phyloP scores from a whole-genome alignment of 2,888 invertebrate species.

The Orthosia gothica region DNA sequence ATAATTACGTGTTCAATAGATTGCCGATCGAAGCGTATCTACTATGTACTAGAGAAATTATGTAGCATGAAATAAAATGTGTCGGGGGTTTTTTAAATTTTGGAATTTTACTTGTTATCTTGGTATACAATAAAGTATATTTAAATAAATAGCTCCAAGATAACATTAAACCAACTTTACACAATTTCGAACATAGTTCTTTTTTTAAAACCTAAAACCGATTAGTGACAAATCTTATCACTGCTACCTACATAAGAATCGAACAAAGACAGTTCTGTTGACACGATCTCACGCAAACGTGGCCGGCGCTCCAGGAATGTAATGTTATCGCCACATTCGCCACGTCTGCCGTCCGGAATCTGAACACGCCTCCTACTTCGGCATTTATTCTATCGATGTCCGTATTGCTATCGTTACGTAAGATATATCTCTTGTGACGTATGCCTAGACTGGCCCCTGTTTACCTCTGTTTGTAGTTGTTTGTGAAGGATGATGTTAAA shows the following conservation, averaged over 20 bases:
- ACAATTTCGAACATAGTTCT: too few species aligned
- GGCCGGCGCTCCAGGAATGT: constrained; percentile 41
- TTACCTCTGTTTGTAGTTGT: not conserved
- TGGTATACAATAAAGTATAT: too few species aligned
- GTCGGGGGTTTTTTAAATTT: too few species aligned
- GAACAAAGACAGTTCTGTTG: constrained; percentile 16
- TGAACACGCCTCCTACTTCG: not conserved
- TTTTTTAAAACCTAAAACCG: not conserved
- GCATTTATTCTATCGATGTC: not conserved
- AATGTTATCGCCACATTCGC: constrained; percentile 42
- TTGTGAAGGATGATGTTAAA: not conserved
- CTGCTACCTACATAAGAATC: not conserved
- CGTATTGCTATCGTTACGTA: not conserved
- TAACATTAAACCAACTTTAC: too few species aligned
- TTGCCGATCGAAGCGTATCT: too few species aligned
- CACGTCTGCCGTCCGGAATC: not conserved
- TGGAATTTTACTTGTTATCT: too few species aligned
- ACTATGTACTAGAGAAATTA: too few species aligned
- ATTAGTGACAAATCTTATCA: not conserved
- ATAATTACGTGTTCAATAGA: too few species aligned
- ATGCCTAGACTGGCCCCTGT: not conserved
- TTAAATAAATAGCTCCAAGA: too few species aligned
- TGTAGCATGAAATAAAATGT: too few species aligned
- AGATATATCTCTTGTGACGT: not conserved
- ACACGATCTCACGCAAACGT: not conserved